Percentiles rank a stretch among this genome's conserved stretches.
Evolutionary conservation across 2,888 invertebrate genomes (phyloP).

Genomic region (Pollenia angustigena): DNA sequence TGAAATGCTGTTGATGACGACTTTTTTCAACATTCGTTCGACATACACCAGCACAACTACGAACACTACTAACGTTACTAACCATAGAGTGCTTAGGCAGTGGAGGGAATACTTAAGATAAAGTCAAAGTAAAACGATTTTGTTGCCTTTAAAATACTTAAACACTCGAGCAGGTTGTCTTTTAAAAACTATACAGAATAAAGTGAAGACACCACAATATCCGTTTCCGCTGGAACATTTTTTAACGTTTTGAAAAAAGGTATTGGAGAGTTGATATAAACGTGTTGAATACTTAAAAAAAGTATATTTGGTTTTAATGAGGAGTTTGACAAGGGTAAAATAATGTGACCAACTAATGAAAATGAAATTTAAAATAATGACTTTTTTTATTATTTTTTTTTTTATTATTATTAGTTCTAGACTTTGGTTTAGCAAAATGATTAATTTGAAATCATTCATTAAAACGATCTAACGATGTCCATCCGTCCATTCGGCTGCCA

Average conservation of each 20-base stretch:
- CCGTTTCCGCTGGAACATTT: slow-evolving; percentile 64
- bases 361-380: too few relatives aligned
- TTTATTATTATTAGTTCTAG: too few relatives aligned
- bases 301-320: slow-evolving; percentile 1
- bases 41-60: background rate
- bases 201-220: slow-evolving; percentile 70
- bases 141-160: background rate
- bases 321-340: background rate
- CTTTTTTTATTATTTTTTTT: too few relatives aligned
- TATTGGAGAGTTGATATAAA: background rate
- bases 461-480: too few relatives aligned
- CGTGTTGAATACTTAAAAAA: slow-evolving; percentile 48
- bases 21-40: background rate
- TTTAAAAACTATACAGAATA: slow-evolving; percentile 36
- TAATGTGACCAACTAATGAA: slow-evolving; percentile 24
- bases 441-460: too few relatives aligned
- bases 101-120: slow-evolving; percentile 18
- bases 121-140: slow-evolving; percentile 59
- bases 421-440: too few relatives aligned
- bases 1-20: slow-evolving; percentile 67
- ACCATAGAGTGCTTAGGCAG: slow-evolving; percentile 3
- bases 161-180: background rate
- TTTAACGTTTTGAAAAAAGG: background rate
- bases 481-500: too few relatives aligned
- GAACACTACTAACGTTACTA: background rate